These are phyloP conservation scores for Lathronympha strigana DNA, from an alignment of 2,888 invertebrate genomes.

Conservation along the genomic window DNA sequence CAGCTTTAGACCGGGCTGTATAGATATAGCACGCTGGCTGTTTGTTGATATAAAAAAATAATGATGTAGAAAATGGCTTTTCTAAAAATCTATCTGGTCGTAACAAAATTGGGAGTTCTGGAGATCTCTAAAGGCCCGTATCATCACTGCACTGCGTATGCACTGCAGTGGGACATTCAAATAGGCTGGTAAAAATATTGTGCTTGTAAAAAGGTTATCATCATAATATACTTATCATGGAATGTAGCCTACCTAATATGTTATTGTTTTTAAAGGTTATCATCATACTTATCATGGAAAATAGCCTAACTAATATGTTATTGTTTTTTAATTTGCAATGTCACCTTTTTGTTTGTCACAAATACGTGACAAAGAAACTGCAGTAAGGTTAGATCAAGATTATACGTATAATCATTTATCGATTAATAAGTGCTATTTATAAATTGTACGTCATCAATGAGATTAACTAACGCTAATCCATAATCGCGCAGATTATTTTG, in stretches of 20 bases:
- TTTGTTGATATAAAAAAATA: neutral
- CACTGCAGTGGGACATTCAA: too few relatives aligned
- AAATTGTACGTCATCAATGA: neutral
- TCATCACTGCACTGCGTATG: too few relatives aligned
- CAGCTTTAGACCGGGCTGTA: neutral
- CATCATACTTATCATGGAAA: neutral
- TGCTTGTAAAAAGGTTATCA: too few relatives aligned
- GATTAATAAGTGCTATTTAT: neutral
- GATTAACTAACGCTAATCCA: neutral
- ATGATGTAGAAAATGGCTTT: too few relatives aligned
- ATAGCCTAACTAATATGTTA: neutral
- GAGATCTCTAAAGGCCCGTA: too few relatives aligned
- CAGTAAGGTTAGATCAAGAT: too few relatives aligned
- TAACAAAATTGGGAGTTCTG: too few relatives aligned
- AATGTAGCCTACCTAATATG: too few relatives aligned
- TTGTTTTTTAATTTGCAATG: neutral
- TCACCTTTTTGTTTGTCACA: neutral
- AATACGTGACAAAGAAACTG: neutral
- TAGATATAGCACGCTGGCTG: neutral
- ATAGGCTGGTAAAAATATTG: too few relatives aligned
- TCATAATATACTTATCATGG: too few relatives aligned
- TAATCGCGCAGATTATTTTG: neutral
- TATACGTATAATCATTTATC: neutral
- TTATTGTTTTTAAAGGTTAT: too few relatives aligned
- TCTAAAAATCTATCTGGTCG: too few relatives aligned